Base-by-base conservation (phyloP, 92 coral and sea anemone species). In the Parazoanthus swiftii region DNA sequence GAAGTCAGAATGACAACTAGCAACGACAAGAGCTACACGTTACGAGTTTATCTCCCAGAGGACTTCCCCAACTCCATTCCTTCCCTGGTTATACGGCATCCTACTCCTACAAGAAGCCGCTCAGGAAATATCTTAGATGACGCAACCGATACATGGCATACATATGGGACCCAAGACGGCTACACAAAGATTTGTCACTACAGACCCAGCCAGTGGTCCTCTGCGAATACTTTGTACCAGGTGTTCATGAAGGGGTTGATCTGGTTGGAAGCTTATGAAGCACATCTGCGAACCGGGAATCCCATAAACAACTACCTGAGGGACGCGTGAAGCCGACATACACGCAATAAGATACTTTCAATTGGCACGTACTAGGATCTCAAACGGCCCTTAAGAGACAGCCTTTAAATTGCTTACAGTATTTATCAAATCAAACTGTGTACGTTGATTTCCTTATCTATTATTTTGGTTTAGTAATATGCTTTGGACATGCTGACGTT, bases 41-140 rank as follows among this genome's bases (percentile, higher is more conserved):
- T 95, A 79, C 91, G 95, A 78, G 82, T 93, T 14, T 92, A 91
- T 78, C 74, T 95, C 66, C 95, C 95, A 33, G 71, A 29, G 23
- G 98, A 95, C 79, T 95, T 78, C 68, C 98, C 96, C 23, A 92
- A 95, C 89, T 95, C 95, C 10, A 91, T 91, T 56, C 98, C 98
- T 21, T 85, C 38, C 18, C 66, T 95, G 93, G 93, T 93, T 0
- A 92, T 95, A 54, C 88, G 85, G 37, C 85, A 88, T 13, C 94
- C 96, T 29, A 87, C 90, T 43, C 85, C 82, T 35, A 88, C 92
- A 70, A 90, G 87, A 80, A 85, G 86, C 38, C 86, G 48, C 20
- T 85, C 81, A 79, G 79, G 85, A 18, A 11, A 15, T 33, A 72
- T 67, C 23, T 38, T 85, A 82, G 86, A 13, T 50, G 81, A 5